These are phyloP conservation scores for Anthopleura xanthogrammica DNA, from an alignment of 92 coral and sea anemone genomes.

Conservation along the genomic window DNA sequence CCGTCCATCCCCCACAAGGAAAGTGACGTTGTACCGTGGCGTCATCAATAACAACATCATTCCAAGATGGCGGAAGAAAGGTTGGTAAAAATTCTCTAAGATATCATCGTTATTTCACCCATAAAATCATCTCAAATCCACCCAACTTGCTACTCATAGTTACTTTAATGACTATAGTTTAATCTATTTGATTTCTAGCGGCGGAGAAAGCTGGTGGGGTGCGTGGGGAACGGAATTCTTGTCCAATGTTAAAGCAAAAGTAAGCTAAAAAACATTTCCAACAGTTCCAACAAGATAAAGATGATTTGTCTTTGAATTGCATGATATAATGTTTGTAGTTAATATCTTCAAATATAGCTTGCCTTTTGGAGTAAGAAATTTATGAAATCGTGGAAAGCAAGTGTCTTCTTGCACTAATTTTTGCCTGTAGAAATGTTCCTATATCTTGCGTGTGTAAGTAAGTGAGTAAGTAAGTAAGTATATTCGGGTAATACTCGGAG, in stretches of 20 bases:
- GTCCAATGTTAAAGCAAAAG: conserved; percentile 71
- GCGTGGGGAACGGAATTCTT: conserved; percentile 76
- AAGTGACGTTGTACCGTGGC: conserved; percentile 13
- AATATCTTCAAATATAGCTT: background rate
- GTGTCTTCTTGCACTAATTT: too few relatives aligned
- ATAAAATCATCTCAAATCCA: conserved; percentile 3
- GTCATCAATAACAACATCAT: conserved; percentile 60
- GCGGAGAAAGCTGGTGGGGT: conserved; percentile 89
- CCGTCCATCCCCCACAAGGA: conserved; percentile 13
- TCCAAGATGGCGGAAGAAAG: conserved; percentile 92
- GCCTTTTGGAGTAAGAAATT: background rate
- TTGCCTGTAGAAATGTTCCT: too few relatives aligned
- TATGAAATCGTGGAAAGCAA: too few relatives aligned
- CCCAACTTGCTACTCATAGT: background rate
- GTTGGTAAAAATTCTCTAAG: conserved; percentile 23
- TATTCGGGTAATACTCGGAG: too few relatives aligned
- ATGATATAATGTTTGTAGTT: background rate
- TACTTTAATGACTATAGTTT: background rate
- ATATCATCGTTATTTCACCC: background rate
- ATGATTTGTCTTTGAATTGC: background rate
- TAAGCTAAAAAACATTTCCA: background rate
- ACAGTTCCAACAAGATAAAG: background rate
- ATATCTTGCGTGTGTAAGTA: too few relatives aligned
- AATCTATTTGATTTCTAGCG: conserved; percentile 42
- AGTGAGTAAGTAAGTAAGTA: too few relatives aligned